Evolutionary conservation across 2,888 invertebrate genomes (phyloP).

Genomic region (Eupithecia centaureata): DNA sequence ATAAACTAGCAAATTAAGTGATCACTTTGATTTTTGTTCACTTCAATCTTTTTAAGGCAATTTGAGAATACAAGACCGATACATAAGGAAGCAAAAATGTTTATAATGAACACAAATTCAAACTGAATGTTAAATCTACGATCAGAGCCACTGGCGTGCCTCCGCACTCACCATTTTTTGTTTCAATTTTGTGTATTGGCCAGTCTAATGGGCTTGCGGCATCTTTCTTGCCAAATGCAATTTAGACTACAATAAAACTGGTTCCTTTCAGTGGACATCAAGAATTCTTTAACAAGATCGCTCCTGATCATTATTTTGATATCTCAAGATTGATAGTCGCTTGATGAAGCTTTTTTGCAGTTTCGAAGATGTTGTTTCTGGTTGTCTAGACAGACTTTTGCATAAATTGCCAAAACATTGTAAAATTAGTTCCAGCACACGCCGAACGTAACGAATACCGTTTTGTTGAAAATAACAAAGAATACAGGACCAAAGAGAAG

Average conservation of each 20-base stretch:
- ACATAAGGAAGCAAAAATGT: constrained; percentile 19
- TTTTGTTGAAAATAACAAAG: constrained; percentile 54
- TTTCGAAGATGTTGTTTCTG: background rate
- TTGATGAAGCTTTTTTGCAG: background rate
- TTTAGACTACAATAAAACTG: constrained; percentile 20
- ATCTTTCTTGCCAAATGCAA: constrained; percentile 20
- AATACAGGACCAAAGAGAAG: constrained; percentile 50
- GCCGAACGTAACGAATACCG: constrained; percentile 30
- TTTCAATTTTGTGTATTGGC: constrained; percentile 26
- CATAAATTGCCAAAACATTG: background rate
- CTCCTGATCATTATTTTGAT: constrained; percentile 4
- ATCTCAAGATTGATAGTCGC: constrained; percentile 8
- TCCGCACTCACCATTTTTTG: constrained; percentile 26
- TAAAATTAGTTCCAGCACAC: constrained; percentile 12
- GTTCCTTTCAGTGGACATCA: constrained; percentile 15
- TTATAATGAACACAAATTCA: constrained; percentile 35
- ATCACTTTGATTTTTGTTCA: too few relatives aligned
- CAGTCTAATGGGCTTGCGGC: constrained; percentile 16
- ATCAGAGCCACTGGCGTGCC: constrained; percentile 24
- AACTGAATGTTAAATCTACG: constrained; percentile 31
- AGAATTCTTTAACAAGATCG: constrained; percentile 24
- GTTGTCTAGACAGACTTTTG: background rate
- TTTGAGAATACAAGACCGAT: too few relatives aligned
- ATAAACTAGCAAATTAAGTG: too few relatives aligned
- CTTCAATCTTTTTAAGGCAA: too few relatives aligned